Evolutionary conservation across 2,797 vertebrate genomes (phyloP).

Genomic region (Capromys pilorides): DNA sequence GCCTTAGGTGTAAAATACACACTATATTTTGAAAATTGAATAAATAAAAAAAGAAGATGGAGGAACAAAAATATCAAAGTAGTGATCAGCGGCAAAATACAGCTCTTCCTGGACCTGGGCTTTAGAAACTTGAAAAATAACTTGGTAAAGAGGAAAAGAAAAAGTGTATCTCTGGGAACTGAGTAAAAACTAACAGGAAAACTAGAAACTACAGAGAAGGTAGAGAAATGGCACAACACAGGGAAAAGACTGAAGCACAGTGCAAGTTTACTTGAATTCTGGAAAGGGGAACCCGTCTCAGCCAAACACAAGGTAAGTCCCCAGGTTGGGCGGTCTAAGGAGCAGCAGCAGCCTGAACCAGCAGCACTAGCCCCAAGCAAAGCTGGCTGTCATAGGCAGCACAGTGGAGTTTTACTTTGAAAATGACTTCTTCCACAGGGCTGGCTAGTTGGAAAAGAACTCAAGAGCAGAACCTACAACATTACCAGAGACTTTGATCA

Average conservation of each 20-base stretch:
- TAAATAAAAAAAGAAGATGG: neutral
- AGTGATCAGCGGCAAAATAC: neutral
- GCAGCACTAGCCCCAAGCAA: neutral
- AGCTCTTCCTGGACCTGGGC: neutral
- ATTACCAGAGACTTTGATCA: neutral
- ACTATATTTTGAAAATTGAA: conserved; percentile 10
- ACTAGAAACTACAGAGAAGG: neutral
- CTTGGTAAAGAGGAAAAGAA: neutral
- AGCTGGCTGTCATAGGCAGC: neutral
- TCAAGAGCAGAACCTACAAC: neutral
- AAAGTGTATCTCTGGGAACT: neutral
- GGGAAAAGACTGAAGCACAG: neutral
- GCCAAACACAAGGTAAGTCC: neutral
- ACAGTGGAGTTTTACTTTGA: neutral
- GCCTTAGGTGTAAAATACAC: conserved; percentile 12
- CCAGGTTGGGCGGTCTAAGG: neutral
- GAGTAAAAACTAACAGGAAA: neutral
- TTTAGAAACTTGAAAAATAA: neutral
- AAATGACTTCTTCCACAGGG: neutral
- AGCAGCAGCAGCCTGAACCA: neutral
- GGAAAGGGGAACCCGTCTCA: neutral
- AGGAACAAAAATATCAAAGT: neutral
- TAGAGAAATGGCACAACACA: neutral
- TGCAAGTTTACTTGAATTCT: neutral
- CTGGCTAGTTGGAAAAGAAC: neutral